Percentiles rank a stretch among this genome's conserved stretches.
phyloP scores from a whole-genome alignment of 2,113 vertebrate genomes.

The Chlorocebus sabaeus region DNA sequence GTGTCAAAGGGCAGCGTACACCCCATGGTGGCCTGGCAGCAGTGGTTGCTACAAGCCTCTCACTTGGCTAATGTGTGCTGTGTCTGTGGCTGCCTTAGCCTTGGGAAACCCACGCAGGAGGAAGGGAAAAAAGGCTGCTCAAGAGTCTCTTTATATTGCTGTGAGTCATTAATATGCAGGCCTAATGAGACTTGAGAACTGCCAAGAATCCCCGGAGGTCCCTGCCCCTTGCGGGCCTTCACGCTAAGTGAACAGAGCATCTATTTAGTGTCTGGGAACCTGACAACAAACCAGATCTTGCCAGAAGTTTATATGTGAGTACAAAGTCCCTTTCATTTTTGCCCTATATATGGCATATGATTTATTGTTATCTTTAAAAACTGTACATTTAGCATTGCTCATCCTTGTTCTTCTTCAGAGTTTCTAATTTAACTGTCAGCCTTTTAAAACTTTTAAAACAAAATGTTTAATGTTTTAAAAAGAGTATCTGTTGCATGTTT shows the following conservation, averaged over 20 bases:
- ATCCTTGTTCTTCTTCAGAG: constrained; percentile 55
- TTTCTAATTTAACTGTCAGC: constrained; percentile 71
- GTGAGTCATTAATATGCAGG: constrained; percentile 93
- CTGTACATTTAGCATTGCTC: constrained; percentile 62
- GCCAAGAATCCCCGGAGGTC: constrained; percentile 88
- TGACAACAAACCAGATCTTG: constrained; percentile 88
- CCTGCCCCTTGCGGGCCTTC: constrained; percentile 87
- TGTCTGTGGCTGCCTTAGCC: constrained; percentile 74
- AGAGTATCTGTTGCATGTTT: background rate
- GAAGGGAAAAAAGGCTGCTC: constrained; percentile 76
- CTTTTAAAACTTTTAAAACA: constrained; percentile 65
- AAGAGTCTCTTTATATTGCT: constrained; percentile 87
- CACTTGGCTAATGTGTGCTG: constrained; percentile 60
- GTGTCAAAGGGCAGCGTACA: constrained; percentile 17
- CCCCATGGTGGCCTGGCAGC: constrained; percentile 50
- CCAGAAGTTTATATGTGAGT: constrained; percentile 87
- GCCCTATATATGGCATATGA: constrained; percentile 84
- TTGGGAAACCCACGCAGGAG: constrained; percentile 81
- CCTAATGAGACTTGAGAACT: constrained; percentile 90
- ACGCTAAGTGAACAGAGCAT: constrained; percentile 88
- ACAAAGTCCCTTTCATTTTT: constrained; percentile 86
- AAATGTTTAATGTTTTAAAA: constrained; percentile 65
- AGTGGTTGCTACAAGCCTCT: background rate
- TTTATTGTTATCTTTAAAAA: constrained; percentile 83
- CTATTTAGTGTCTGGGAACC: constrained; percentile 91